phyloP scores from a whole-genome alignment of 2,113 vertebrate genomes.

The Macheiramphus alcinus region DNA sequence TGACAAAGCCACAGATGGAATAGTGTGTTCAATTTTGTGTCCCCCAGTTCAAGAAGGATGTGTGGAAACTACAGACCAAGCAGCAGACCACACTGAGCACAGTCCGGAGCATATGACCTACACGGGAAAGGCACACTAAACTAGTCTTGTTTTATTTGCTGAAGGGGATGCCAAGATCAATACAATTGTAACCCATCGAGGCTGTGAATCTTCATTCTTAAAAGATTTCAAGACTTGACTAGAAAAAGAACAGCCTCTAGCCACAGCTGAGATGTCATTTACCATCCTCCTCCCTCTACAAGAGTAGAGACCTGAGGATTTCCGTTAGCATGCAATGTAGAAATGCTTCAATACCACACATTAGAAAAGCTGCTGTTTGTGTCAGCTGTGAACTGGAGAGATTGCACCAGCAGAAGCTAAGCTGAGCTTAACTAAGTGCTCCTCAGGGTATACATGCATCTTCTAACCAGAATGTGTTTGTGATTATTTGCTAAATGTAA shows the following conservation, averaged over 20 bases:
- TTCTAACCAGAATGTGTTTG: not conserved
- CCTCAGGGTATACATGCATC: not conserved
- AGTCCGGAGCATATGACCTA: not conserved
- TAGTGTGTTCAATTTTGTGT: not conserved
- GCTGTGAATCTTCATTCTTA: not conserved
- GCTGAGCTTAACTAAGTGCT: not conserved
- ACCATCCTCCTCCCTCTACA: not conserved
- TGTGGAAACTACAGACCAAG: not conserved
- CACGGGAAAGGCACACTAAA: not conserved
- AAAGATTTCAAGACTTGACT: not conserved
- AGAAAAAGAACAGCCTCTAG: not conserved
- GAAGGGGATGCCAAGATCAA: not conserved
- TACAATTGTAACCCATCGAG: not conserved
- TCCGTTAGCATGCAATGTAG: not conserved
- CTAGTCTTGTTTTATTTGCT: not conserved
- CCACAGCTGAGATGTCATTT: not conserved
- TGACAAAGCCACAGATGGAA: not conserved
- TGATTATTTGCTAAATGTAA: not conserved
- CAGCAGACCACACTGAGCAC: not conserved
- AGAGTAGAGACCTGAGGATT: not conserved
- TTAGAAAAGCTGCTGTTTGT: not conserved
- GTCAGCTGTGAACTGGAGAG: not conserved
- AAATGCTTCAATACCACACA: not conserved
- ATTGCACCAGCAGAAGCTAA: not conserved
- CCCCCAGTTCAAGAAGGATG: not conserved